Evolutionary conservation across 2,113 vertebrate species (phyloP).

Genomic region (Mastomys natalensis): DNA sequence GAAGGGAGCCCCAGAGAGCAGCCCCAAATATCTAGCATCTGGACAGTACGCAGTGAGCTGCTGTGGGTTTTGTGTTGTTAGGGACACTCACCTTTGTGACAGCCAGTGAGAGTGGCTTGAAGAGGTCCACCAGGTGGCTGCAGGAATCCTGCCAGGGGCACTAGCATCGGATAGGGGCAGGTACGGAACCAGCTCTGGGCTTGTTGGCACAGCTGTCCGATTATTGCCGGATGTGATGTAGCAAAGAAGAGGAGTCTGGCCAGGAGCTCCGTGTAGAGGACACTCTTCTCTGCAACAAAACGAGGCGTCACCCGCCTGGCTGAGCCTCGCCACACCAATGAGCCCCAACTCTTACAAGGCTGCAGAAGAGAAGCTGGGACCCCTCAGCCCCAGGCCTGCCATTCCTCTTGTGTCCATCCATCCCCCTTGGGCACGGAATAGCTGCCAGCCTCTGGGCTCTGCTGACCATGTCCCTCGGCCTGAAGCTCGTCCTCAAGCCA

Average conservation of each 20-base stretch:
- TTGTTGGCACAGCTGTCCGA: slow-evolving; percentile 88
- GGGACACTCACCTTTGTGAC: slow-evolving; percentile 86
- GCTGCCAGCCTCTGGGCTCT: background rate
- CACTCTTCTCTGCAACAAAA: slow-evolving; percentile 82
- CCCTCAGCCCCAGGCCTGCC: background rate
- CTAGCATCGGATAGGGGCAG: slow-evolving; percentile 85
- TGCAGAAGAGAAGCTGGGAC: background rate
- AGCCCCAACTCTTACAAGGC: too few species aligned
- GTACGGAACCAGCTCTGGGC: slow-evolving; percentile 85
- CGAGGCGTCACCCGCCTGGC: background rate
- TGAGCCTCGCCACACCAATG: fast-evolving
- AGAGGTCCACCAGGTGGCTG: slow-evolving; percentile 88
- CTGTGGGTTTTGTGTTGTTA: too few species aligned
- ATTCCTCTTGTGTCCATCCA: too few species aligned
- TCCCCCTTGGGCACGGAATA: too few species aligned
- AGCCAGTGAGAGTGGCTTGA: slow-evolving; percentile 78
- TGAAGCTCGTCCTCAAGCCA: background rate
- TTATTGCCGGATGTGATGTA: slow-evolving; percentile 80
- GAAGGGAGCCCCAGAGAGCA: slow-evolving; percentile 18
- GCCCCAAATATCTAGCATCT: background rate
- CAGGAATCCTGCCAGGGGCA: slow-evolving; percentile 89
- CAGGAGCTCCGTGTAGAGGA: slow-evolving; percentile 87
- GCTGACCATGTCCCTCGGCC: background rate
- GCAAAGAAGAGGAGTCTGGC: slow-evolving; percentile 85
- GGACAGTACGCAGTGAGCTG: fast-evolving